Base-by-base conservation (phyloP, 2,113 vertebrate species). In the Anolis carolinensis region DNA sequence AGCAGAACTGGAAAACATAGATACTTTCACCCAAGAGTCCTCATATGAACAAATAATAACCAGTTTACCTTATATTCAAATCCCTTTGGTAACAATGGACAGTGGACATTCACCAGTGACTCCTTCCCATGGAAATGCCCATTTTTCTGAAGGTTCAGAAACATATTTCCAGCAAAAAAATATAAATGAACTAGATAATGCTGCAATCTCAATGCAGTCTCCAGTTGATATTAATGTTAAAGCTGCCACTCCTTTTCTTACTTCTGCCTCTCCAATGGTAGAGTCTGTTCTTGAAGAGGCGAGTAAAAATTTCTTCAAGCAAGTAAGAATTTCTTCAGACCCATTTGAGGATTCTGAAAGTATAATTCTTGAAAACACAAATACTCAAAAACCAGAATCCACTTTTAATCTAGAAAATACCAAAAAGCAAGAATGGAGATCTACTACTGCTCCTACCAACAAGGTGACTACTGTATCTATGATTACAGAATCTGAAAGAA, bases 11-110 rank as follows among this genome's bases (percentile, higher is more conserved):
- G 84, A 87, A 91, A 59, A 73, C 44, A 59, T 21, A 21, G 67
- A 18, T 68, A 0, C 4, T 21, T 2, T 81, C 30, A 65, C 79
- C 1, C 48, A 87, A 79, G 84, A 82, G 21, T 70, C 68, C 27
- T 1, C 23, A 7, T 9, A 20, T 4, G 81, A 81, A 34, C 27
- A 88, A 65, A 2, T 30, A 6, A 32, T 71, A 39, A 81, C 85
- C 80, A 88, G 6, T 23, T 36, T 91, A 27, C 85, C 86, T 79
- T 68, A 81, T 75, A 84, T 11, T 80, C 92, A 34, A 32, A 90
- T 18, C 55, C 34, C 55, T 88, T 65, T 76, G 59, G n/a, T 81
- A 1, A 23, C 72, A 4, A 16, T 5, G 18, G 67, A 80, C 87
- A 83, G 84, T 55, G 1, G 10, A 62, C 52, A 39, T 67, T 88